Evolutionary conservation across 2,797 vertebrate genomes (phyloP).

Genomic region (Characodon lateralis): DNA sequence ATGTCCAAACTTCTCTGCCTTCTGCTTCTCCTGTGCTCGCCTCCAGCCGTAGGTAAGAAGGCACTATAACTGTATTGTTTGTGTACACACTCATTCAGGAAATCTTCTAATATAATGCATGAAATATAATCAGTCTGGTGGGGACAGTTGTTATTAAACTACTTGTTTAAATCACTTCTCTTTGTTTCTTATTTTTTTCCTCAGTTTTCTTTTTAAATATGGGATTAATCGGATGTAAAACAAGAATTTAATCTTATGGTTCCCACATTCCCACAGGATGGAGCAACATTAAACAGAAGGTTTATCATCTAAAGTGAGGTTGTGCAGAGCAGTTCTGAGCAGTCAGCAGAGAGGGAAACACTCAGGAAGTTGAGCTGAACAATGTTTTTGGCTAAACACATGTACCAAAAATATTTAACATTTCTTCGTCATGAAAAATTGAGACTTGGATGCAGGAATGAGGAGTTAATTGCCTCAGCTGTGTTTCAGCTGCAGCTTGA

Average conservation of each 20-base stretch:
- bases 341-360: background rate
- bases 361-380: background rate
- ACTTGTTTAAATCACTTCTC: background rate
- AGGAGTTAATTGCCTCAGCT: no score
- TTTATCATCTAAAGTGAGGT: background rate
- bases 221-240: background rate
- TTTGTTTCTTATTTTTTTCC: background rate
- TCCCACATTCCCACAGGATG: background rate
- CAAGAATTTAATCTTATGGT: background rate
- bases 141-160: background rate
- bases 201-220: background rate
- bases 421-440: no score
- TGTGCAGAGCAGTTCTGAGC: background rate
- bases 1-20: constrained; percentile 54
- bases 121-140: background rate
- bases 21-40: constrained; percentile 58
- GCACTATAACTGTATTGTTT: background rate
- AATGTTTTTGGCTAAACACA: no score
- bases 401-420: no score
- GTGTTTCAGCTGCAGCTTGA: background rate
- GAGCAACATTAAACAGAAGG: background rate
- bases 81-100: background rate
- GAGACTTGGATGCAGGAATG: no score
- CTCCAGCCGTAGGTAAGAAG: constrained; percentile 70
- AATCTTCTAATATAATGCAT: background rate